Evolutionary conservation across 1,140 invertebrate genomes (phyloP), one percentile per base, ranked within the genome.

Genomic region (Drosophila micromelanica): DNA sequence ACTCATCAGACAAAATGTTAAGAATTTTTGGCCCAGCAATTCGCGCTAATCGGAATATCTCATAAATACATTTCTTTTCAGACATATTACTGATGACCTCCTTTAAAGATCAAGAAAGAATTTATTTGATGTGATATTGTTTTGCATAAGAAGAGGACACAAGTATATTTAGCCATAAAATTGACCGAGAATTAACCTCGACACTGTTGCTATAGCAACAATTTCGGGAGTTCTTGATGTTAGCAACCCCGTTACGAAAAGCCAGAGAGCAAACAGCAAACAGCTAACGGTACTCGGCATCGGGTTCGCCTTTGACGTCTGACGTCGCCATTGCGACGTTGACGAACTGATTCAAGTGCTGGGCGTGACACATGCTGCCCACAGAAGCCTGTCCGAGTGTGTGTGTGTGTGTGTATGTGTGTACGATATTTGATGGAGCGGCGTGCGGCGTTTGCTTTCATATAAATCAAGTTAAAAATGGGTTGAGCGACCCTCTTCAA

Each of bases 401-500:
- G 5, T 23, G 30, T 5, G 30, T 15, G 8, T 11, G 5, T 30
- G 13, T 17, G 32, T 40, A n/a, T n/a, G 23, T 27, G 27, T 27
- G 27, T 9, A 17, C 2, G 17, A n/a, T 17, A 17, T 17, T 17
- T 23, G 20, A 12, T 20, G 3, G 23, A 43, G 15, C 27, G 38
- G 8, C 9, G 15, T 37, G 15, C 43, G 30, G 38, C 20, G 17
- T 56, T 56, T 68, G 59, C 65, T 57, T 43, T 69, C 56, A 59
- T 81, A 78, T 87, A 87, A 87, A 87, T 87, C 82, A 87, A 73
- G 82, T 68, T 79, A 30, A 54, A 61, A 89, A 73, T 78, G 78
- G 52, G 71, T 68, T 76, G 68, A 35, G 60, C 79, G 84, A 87
- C 82, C 82, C 82, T 87, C 82, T 89, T 87, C 82, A 87, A 68